Conservation (phyloP, 2,888 invertebrate species). For the Drosophila neotestacea region DNA sequence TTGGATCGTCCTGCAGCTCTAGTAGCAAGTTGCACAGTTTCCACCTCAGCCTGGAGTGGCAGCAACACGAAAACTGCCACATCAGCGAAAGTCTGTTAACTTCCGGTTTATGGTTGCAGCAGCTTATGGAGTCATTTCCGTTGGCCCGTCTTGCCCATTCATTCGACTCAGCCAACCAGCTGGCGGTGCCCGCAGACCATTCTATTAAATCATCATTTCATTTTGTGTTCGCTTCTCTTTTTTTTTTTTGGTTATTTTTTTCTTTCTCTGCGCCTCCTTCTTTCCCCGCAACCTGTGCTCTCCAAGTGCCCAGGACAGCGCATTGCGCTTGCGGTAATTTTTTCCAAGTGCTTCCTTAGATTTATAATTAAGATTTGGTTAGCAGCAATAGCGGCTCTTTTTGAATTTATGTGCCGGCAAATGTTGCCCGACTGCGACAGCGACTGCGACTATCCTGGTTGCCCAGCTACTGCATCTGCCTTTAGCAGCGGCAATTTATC, state of each 20-base stretch:
- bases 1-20: constrained; percentile 17
- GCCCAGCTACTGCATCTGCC: constrained; percentile 47
- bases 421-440: constrained; percentile 42
- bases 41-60: constrained; percentile 16
- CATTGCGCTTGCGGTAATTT: constrained; percentile 79
- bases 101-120: constrained; percentile 82
- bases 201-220: constrained; percentile 83
- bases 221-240: constrained; percentile 51
- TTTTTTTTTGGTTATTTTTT: not conserved
- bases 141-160: constrained; percentile 70
- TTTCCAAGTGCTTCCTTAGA: constrained; percentile 82
- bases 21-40: constrained; percentile 13
- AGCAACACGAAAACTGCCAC: constrained; percentile 72
- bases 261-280: constrained; percentile 12
- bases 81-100: constrained; percentile 84
- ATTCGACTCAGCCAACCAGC: constrained; percentile 73
- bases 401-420: constrained; percentile 80
- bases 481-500: constrained; percentile 68
- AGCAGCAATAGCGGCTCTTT: constrained; percentile 81
- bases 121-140: constrained; percentile 81
- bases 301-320: constrained; percentile 40
- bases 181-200: constrained; percentile 77
- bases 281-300: constrained; percentile 1
- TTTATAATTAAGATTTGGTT: constrained; percentile 84
- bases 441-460: constrained; percentile 22